Evolutionary conservation across 2,113 vertebrate species (phyloP), one percentile per base, ranked within the genome.

Genomic region (Calidris pugnax): DNA sequence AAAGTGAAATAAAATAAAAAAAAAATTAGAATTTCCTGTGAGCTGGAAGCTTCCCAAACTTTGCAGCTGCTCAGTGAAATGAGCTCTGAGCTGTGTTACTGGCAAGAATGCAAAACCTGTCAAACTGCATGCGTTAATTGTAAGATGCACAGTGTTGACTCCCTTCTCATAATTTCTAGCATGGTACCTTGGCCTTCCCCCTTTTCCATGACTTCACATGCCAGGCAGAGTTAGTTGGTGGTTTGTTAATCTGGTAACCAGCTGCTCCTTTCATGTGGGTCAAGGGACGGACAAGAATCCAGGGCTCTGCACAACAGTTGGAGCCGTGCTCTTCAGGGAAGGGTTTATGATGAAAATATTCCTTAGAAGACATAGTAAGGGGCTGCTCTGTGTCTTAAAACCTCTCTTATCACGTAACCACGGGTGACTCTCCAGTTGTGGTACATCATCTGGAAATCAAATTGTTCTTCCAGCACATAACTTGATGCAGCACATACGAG

Each of bases 31-130:
- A 91, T 90, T 94, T 96, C 67, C 69, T 94, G 66, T 87, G 77
- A 87, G 43, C 77, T 96, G 94, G 91, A 96, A 89, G 14, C 19
- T 82, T 95, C 85, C 91, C 96, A 97, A 37, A 45, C 10, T 94
- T 87, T 96, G 94, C 95, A 96, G 95, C 94, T 97, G 95, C 87
- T 96, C 91, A 87, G 81, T 69, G 57, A 85, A 96, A 94, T 73
- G 26, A 84, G 85, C 83, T 77, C 74, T 90, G 85, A 90, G 74
- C 85, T 75, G 67, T 86, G 51, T 81, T 89, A 47, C 68, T 94
- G 94, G 93, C 93, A 91, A 91, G 66, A 78, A 92, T 28, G 66
- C 80, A 95, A 94, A 95, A 89, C 56, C 84, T 94, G 94, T 94
- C 91, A 95, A 90, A 89, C 72, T 89, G 67, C 80, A 53, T 78